These are phyloP conservation scores for Calameuta idolon DNA, from an alignment of 2,888 invertebrate genomes.

Conservation along the genomic window DNA sequence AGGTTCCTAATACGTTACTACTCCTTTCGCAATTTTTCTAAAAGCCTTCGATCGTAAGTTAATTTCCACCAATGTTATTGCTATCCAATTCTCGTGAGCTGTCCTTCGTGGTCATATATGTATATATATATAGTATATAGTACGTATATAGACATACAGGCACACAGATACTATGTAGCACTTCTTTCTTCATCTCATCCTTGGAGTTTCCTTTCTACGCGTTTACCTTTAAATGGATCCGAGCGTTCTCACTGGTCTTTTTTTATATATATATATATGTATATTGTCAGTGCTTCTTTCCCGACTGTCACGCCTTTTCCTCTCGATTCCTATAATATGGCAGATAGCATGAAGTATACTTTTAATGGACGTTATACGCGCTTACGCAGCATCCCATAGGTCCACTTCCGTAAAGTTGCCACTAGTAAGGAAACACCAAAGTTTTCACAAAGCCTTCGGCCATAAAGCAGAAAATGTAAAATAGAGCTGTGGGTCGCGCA, in stretches of 20 bases:
- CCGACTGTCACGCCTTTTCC: neutral
- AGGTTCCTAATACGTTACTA: neutral
- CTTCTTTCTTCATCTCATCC: neutral
- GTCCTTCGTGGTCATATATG: neutral
- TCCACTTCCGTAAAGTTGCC: neutral
- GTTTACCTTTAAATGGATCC: neutral
- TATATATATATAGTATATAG: too few relatives aligned
- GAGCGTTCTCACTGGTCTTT: neutral
- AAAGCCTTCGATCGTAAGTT: conserved; percentile 10
- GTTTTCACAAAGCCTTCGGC: neutral
- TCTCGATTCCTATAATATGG: neutral
- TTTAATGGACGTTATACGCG: neutral
- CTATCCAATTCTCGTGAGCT: neutral
- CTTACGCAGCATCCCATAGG: neutral
- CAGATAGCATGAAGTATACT: neutral
- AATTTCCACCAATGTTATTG: neutral
- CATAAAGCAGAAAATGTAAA: conserved; percentile 21
- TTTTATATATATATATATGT: neutral
- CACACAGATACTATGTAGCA: too few relatives aligned
- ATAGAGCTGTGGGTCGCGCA: conserved; percentile 11
- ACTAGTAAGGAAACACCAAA: neutral
- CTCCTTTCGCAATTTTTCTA: conserved; percentile 6
- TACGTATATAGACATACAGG: too few relatives aligned
- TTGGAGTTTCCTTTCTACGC: neutral
- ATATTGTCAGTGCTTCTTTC: neutral